Percentiles rank a stretch among this genome's conserved stretches.
phyloP scores from a whole-genome alignment of 1,140 invertebrate genomes.

The Penaeus indicus region DNA sequence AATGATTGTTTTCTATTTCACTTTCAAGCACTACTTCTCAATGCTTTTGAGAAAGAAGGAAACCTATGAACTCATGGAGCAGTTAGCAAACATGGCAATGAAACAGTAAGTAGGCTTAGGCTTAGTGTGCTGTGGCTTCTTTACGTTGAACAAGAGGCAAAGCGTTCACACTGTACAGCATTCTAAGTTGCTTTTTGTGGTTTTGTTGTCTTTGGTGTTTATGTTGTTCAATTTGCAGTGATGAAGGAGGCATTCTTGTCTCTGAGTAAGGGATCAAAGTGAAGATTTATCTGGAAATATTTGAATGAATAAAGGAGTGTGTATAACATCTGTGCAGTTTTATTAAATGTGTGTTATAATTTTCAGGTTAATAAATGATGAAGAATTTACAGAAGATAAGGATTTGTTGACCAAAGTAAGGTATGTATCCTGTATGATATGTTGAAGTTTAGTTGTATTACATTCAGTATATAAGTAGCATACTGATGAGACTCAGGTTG shows the following conservation, averaged over 20 bases:
- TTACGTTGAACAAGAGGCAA: conserved; percentile 56
- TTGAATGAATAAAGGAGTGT: too few relatives aligned
- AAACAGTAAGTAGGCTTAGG: conserved; percentile 79
- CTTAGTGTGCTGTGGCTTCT: conserved; percentile 69
- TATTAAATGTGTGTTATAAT: conserved; percentile 67
- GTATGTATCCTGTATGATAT: conserved; percentile 69
- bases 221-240: neutral
- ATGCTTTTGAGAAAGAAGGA: conserved; percentile 90
- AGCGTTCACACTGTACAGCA: conserved; percentile 67
- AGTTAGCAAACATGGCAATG: conserved; percentile 96
- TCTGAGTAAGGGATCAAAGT: too few relatives aligned
- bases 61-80: conserved; percentile 92
- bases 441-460: too few relatives aligned
- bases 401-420: conserved; percentile 85
- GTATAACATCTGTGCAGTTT: neutral
- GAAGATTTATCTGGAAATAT: too few relatives aligned
- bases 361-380: conserved; percentile 83
- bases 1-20: conserved; percentile 67
- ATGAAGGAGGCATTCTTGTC: too few relatives aligned
- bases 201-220: neutral
- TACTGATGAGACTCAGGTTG: too few relatives aligned
- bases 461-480: too few relatives aligned
- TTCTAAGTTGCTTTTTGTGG: neutral
- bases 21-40: conserved; percentile 83
- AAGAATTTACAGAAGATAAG: conserved; percentile 87